A percentile compares a stretch with the other conserved stretches of the same genome.
These are phyloP conservation scores for Empis livida DNA, from an alignment of 2,888 invertebrate species.

Conservation along the genomic window DNA sequence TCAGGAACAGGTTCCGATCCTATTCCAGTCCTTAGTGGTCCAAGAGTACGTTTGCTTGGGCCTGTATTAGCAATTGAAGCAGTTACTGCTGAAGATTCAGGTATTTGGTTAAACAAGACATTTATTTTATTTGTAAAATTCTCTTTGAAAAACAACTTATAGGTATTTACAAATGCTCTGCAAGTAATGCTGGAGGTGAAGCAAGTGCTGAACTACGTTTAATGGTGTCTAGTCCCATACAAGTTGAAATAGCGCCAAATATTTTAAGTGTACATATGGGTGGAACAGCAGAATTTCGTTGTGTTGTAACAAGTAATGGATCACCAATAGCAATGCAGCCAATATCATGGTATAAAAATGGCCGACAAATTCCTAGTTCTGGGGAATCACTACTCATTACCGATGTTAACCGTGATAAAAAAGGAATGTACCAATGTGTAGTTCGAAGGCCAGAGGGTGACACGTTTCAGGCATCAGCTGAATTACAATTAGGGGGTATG, in stretches of 20 bases:
- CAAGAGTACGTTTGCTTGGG: conserved; percentile 50
- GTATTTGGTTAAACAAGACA: conserved; percentile 23
- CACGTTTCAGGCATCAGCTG: conserved; percentile 62
- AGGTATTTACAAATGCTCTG: conserved; percentile 47
- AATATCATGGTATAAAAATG: conserved; percentile 55
- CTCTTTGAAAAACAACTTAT: too few relatives aligned
- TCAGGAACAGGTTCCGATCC: conserved; percentile 49
- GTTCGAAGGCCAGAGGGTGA: conserved; percentile 58
- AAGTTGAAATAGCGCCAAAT: conserved; percentile 52
- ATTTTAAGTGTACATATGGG: conserved; percentile 60
- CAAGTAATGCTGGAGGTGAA: conserved; percentile 56
- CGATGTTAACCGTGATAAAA: conserved; percentile 55
- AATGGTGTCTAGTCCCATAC: conserved; percentile 50
- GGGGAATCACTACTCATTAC: conserved; percentile 52
- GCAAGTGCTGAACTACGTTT: conserved; percentile 53
- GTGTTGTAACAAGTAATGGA: conserved; percentile 44
- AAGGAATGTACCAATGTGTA: conserved; percentile 66
- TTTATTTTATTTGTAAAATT: too few relatives aligned
- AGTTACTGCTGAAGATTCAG: conserved; percentile 54
- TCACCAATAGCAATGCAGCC: conserved; percentile 41
- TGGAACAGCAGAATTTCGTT: conserved; percentile 58
- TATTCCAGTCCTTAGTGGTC: conserved; percentile 47
- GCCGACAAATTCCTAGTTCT: conserved; percentile 50
- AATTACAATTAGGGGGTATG: conserved; percentile 58
- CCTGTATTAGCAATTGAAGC: conserved; percentile 58